These are phyloP conservation scores for Eucidaris tribuloides DNA, from an alignment of 35 echinoderm and acorn worm species.

Conservation along the genomic window DNA sequence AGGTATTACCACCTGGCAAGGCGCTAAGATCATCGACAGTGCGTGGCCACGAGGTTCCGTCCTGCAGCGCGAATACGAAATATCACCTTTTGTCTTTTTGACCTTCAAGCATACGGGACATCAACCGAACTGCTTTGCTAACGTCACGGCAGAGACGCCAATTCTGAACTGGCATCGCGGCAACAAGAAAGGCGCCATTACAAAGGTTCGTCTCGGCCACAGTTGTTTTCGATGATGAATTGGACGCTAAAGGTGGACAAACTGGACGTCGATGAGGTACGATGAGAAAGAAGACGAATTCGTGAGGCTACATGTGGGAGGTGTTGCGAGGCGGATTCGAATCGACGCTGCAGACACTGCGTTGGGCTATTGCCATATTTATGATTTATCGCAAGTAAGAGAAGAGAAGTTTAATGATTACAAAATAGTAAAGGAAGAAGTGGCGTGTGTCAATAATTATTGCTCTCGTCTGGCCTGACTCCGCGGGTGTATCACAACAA, in stretches of 20 bases:
- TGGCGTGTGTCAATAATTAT: too few relatives aligned
- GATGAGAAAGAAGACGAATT: conserved; percentile 58
- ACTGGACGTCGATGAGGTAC: neutral
- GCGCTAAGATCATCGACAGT: conserved; percentile 57
- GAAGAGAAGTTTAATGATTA: neutral
- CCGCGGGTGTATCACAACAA: too few relatives aligned
- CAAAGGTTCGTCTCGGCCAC: neutral
- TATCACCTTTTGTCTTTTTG: conserved; percentile 49
- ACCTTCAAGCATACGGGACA: conserved; percentile 65
- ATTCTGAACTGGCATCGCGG: neutral
- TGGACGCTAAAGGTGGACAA: conserved; percentile 1
- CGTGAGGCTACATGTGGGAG: conserved; percentile 81
- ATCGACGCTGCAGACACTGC: conserved; percentile 64
- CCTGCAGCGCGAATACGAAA: conserved; percentile 54
- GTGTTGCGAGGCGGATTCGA: conserved; percentile 89
- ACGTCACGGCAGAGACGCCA: neutral
- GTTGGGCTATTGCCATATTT: conserved; percentile 70
- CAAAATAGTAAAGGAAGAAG: neutral
- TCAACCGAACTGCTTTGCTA: conserved; percentile 77
- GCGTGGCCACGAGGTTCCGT: conserved; percentile 39
- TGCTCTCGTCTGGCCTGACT: too few relatives aligned
- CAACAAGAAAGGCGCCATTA: neutral
- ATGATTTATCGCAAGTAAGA: conserved; percentile 55
- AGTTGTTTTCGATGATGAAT: conserved; percentile 12
- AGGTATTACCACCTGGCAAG: conserved; percentile 77